A percentile compares a stretch with the other conserved stretches of the same genome.
Conservation (phyloP, 2,797 vertebrate species). For the Typhlichthys eigenmanni region DNA sequence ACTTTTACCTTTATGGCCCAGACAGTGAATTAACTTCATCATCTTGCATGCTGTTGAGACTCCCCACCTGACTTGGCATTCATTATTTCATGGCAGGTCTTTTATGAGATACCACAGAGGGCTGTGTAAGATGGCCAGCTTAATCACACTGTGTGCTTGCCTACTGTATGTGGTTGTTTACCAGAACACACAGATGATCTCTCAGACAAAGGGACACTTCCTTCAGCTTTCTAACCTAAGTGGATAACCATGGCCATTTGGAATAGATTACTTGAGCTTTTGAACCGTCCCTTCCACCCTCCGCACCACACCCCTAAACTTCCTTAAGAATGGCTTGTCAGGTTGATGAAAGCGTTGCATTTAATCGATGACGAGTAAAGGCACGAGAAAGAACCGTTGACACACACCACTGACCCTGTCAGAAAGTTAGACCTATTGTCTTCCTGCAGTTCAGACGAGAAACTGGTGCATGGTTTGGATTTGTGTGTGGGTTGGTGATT, state of each 20-base stretch:
- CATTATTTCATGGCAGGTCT: constrained; percentile 39
- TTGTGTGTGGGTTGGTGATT: constrained; percentile 16
- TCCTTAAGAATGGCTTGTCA: constrained; percentile 12
- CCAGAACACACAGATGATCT: neutral
- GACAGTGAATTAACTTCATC: constrained; percentile 62
- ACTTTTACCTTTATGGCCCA: constrained; percentile 46
- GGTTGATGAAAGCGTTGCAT: constrained; percentile 21
- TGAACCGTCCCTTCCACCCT: neutral
- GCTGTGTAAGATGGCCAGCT: constrained; percentile 33
- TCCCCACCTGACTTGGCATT: constrained; percentile 32
- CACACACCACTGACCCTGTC: constrained; percentile 26
- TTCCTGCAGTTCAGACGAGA: constrained; percentile 21
- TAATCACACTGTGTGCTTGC: constrained; percentile 39
- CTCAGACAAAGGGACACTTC: neutral
- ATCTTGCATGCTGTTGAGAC: constrained; percentile 33
- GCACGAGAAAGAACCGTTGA: constrained; percentile 25
- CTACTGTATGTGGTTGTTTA: neutral
- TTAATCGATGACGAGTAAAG: constrained; percentile 29
- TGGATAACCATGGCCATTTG: constrained; percentile 5
- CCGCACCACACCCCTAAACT: constrained; percentile 12
- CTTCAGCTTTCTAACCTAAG: neutral
- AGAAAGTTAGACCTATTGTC: constrained; percentile 26
- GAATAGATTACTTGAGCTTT: constrained; percentile 16
- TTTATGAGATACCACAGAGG: constrained; percentile 52
- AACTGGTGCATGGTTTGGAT: constrained; percentile 20